These are phyloP conservation scores for Neoaliturus tenellus DNA, from an alignment of 2,888 invertebrate species.

Conservation along the genomic window DNA sequence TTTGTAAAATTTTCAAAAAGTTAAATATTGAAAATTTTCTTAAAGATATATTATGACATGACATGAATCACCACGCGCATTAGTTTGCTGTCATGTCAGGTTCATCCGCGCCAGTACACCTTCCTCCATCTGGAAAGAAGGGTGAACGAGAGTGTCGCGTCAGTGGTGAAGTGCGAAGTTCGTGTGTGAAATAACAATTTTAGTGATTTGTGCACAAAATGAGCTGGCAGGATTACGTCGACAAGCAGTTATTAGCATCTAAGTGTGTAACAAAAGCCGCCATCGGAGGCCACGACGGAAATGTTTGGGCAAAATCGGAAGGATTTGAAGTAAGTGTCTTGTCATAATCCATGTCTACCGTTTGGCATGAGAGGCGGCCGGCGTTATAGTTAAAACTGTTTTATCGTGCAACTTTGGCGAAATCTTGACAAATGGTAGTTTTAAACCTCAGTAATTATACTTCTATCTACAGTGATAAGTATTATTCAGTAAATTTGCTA, in stretches of 20 bases:
- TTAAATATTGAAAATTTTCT: too few relatives aligned
- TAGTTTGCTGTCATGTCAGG: constrained; percentile 37
- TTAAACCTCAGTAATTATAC: too few relatives aligned
- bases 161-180: constrained; percentile 52
- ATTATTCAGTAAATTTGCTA: too few relatives aligned
- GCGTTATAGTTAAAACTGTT: neutral
- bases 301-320: constrained; percentile 96
- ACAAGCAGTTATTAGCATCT: constrained; percentile 97
- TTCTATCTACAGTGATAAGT: too few relatives aligned
- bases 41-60: neutral
- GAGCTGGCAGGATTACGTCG: constrained; percentile 99
- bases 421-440: too few relatives aligned
- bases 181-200: constrained; percentile 58
- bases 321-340: constrained; percentile 91
- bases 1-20: too few relatives aligned
- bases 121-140: constrained; percentile 51
- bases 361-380: neutral
- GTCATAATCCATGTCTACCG: neutral
- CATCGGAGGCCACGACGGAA: constrained; percentile 96
- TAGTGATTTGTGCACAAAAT: constrained; percentile 75
- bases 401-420: too few relatives aligned
- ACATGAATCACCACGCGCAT: constrained; percentile 50
- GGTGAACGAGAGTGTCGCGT: constrained; percentile 47
- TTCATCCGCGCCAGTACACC: constrained; percentile 45
- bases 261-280: constrained; percentile 96